Conservation (phyloP, 2,113 vertebrate genomes). For the Arizona elegans region DNA sequence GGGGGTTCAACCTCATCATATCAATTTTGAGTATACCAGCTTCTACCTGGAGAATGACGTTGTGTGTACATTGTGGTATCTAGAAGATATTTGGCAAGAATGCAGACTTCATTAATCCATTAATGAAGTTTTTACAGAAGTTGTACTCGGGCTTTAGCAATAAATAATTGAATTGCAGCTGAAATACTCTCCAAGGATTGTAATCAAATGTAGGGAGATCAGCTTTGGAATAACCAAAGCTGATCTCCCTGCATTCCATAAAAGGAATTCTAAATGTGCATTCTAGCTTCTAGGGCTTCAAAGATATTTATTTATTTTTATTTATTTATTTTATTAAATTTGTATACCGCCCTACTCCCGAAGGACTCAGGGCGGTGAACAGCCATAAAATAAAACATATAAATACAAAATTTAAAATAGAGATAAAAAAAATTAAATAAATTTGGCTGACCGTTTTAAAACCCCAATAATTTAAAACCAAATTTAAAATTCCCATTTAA, state of each 20-base stretch:
- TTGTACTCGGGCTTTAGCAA: background rate
- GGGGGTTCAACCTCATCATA: background rate
- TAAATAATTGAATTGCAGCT: background rate
- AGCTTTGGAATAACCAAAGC: background rate
- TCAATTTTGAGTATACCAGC: background rate
- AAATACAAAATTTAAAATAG: too few species aligned
- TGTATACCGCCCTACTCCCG: too few species aligned
- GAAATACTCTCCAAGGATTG: background rate
- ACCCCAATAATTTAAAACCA: too few species aligned
- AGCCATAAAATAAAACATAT: too few species aligned
- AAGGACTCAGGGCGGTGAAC: too few species aligned
- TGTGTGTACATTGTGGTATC: background rate
- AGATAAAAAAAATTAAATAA: too few species aligned
- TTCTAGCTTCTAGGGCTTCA: background rate
- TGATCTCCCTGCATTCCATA: background rate
- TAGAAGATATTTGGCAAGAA: background rate
- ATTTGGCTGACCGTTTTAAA: too few species aligned
- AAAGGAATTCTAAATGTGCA: background rate
- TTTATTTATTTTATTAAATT: too few species aligned
- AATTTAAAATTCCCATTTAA: too few species aligned
- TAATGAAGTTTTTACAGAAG: background rate
- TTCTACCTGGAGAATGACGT: background rate
- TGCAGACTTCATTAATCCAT: background rate
- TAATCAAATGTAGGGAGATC: background rate
- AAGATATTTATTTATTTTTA: too few species aligned